phyloP scores from a whole-genome alignment of 2,797 vertebrate species.

The Pteronotus mesoamericanus region DNA sequence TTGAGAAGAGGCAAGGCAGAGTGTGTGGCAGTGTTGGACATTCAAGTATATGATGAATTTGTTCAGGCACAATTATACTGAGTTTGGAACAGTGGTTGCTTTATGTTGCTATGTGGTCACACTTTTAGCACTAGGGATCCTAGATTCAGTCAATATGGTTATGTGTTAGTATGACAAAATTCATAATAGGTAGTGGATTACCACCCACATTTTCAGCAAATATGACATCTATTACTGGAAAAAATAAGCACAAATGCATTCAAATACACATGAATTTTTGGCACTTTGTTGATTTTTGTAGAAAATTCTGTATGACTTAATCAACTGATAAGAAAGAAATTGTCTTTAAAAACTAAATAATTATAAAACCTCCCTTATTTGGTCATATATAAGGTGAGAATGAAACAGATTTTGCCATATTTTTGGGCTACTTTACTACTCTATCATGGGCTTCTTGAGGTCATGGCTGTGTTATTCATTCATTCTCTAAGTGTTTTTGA shows the following conservation, averaged over 20 bases:
- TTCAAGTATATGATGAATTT: neutral
- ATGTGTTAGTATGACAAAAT: slow-evolving; percentile 17
- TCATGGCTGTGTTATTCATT: neutral
- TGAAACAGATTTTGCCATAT: neutral
- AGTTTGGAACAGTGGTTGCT: neutral
- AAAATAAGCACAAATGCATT: slow-evolving; percentile 37
- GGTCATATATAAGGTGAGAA: neutral
- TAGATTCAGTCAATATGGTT: slow-evolving; percentile 13
- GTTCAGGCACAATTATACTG: neutral
- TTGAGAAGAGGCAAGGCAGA: neutral
- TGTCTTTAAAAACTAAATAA: neutral
- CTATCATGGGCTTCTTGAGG: neutral
- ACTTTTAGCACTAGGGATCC: neutral
- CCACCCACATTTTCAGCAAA: slow-evolving; percentile 47
- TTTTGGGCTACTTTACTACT: neutral
- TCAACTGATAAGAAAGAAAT: neutral
- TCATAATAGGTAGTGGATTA: slow-evolving; percentile 15
- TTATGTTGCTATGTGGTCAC: neutral
- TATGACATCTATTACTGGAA: slow-evolving; percentile 35
- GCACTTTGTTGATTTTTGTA: slow-evolving; percentile 25
- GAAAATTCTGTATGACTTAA: slow-evolving; percentile 47
- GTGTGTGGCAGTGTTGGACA: neutral
- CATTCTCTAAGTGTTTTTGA: neutral
- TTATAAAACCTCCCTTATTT: neutral
- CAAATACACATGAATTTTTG: neutral